These are phyloP conservation scores for Rotaria sp. DNA, from an alignment of 2,888 invertebrate genomes.

Conservation along the genomic window DNA sequence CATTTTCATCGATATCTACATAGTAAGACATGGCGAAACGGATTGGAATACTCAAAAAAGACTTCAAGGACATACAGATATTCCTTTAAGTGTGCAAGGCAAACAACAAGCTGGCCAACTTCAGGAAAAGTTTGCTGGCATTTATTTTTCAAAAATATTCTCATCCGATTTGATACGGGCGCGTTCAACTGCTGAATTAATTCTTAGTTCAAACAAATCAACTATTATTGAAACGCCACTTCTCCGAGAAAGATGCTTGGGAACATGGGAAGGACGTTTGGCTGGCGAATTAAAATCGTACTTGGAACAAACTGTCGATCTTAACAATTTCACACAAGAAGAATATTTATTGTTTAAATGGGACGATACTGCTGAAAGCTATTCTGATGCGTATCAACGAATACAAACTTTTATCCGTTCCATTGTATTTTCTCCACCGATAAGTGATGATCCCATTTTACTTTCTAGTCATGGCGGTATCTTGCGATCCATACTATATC, in stretches of 20 bases:
- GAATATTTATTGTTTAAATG: too few relatives aligned
- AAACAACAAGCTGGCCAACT: not conserved
- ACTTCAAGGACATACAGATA: not conserved
- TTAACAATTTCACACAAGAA: too few relatives aligned
- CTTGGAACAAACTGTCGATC: too few relatives aligned
- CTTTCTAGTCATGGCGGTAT: not conserved
- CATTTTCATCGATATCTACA: not conserved
- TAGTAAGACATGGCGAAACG: not conserved
- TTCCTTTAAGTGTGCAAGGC: not conserved
- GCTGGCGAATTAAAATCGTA: too few relatives aligned
- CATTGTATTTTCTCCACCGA: not conserved
- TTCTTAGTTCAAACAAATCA: not conserved
- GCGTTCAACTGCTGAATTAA: not conserved
- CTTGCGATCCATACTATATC: too few relatives aligned
- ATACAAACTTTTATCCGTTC: not conserved
- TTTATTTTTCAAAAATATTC: not conserved
- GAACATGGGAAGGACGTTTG: too few relatives aligned
- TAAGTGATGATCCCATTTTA: not conserved
- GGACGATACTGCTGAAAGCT: too few relatives aligned
- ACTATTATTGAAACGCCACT: not conserved
- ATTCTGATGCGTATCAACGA: not conserved
- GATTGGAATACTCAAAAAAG: not conserved
- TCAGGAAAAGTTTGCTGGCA: not conserved
- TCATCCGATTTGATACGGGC: not conserved
- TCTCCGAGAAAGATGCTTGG: not conserved